Evolutionary conservation across 2,888 invertebrate species (phyloP), one percentile per base, ranked within the genome.

Genomic region (Allygus modestus): DNA sequence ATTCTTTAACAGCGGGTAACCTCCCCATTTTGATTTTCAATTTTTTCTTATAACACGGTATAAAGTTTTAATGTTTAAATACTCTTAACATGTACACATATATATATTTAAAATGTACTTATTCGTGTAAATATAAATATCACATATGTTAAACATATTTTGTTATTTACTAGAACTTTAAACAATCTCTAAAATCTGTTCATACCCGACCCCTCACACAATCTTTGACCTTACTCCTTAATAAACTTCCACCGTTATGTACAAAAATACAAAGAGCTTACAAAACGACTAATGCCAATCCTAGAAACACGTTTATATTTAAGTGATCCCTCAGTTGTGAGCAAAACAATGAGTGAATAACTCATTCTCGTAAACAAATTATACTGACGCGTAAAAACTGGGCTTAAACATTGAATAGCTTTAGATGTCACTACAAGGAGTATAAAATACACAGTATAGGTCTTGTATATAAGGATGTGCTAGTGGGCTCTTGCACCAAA

Each of bases 271-370:
- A 65, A 65, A 65, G 65, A 65, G 17, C 31, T 12, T 65, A 65
- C 23, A 65, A 65, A 58, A 65, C 15, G 28, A 65, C 65, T 65
- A 65, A 65, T 65, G 65, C 65, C 65, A 17, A 28, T 65, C 65
- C 65, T 65, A 65, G 1, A 65, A 9, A 65, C 65, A 65, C 17
- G 58, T 65, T 65, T 65, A 65, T 15, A 65, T 73, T 20, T 37
- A 69, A 41, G 73, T 73, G 73, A 73, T 73, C 73, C 73, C 73
- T 23, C 9, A 12, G 20, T 73, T 12, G 41, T 73, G 73, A 73
- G 73, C 73, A 20, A 41, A 73, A 73, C 5, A 41, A 41, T 43
- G 73, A 73, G 41, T 20, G 20, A 73, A 43, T 1, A 73, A 37
- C 37, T 23, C 73, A 73, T 41, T 41, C n/a, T 43, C 7, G 31